Base-by-base conservation (phyloP, 1,140 invertebrate species). In the Homarus americanus region DNA sequence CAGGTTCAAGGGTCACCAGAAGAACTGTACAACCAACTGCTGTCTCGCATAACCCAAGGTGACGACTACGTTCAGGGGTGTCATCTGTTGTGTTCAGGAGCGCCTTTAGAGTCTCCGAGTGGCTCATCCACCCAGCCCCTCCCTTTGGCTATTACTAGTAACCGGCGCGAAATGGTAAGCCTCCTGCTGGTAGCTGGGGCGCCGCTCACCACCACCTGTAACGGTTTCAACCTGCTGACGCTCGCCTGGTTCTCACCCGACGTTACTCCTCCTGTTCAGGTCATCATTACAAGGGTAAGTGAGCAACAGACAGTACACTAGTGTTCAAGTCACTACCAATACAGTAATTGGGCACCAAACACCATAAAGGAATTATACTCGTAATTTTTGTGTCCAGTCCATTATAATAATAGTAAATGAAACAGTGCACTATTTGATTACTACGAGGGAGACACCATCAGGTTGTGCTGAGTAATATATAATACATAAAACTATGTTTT, bases 271-370 rank as follows among this genome's bases (percentile, higher is more conserved):
- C 53, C 36, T 4, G 76, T 79, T 10, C 34, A 28, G 34, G 58
- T 72, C 7, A 41, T 66, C 20, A 69, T 87, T 40, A 87, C 86
- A 17, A 87, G 86, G 49, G 86, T 87, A 69, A 36, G 76, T 78
- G 0, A 49, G 44, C 44, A 49, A n/a, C n/a, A n/a, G n/a, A n/a
- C n/a, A n/a, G n/a, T n/a, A n/a, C n/a, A n/a, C n/a, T n/a, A n/a
- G n/a, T n/a, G n/a, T n/a, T n/a, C n/a, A n/a, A n/a, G n/a, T n/a
- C n/a, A n/a, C n/a, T n/a, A n/a, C n/a, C n/a, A n/a, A n/a, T n/a
- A n/a, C n/a, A n/a, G n/a, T n/a, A n/a, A n/a, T n/a, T n/a, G n/a
- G n/a, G n/a, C n/a, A n/a, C n/a, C n/a, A n/a, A n/a, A n/a, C n/a
- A n/a, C n/a, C n/a, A n/a, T n/a, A n/a, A n/a, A n/a, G n/a, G n/a